phyloP scores from a whole-genome alignment of 2,113 vertebrate species.

The Stigmatopora argus region DNA sequence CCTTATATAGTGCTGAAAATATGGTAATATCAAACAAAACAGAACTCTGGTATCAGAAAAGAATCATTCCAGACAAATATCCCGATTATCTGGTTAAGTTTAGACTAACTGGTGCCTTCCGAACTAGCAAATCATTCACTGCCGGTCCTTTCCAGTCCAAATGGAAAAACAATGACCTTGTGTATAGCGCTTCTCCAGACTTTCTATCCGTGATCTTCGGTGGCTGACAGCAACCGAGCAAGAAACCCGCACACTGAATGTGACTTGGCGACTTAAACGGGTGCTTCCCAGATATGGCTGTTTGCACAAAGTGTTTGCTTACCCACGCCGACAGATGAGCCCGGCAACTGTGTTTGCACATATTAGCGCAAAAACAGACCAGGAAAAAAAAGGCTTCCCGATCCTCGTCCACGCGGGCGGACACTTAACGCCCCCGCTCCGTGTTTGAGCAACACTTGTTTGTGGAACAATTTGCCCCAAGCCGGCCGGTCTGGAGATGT shows the following conservation, averaged over 20 bases:
- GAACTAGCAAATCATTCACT: too few relatives aligned
- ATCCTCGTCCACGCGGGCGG: slow-evolving; percentile 4
- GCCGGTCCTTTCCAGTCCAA: too few relatives aligned
- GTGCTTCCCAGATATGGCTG: slow-evolving; percentile 37
- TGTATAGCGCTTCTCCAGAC: background rate
- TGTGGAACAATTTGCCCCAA: background rate
- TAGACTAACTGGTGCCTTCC: too few relatives aligned
- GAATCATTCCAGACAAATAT: too few relatives aligned
- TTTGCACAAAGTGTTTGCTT: slow-evolving; percentile 49
- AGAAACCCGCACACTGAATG: slow-evolving; percentile 39
- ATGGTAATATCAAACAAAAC: too few relatives aligned
- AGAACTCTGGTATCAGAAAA: too few relatives aligned
- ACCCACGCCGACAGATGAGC: slow-evolving; percentile 37
- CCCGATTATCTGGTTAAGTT: too few relatives aligned
- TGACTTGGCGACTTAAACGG: slow-evolving; percentile 33
- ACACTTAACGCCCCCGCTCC: slow-evolving; percentile 9
- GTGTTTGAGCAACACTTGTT: slow-evolving; percentile 2
- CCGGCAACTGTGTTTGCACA: slow-evolving; percentile 44
- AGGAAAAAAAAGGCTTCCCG: slow-evolving; percentile 14
- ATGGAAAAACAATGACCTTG: slow-evolving; percentile 2
- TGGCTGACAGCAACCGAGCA: slow-evolving; percentile 15
- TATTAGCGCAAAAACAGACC: slow-evolving; percentile 29
- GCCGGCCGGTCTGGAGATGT: background rate
- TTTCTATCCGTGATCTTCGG: slow-evolving; percentile 5
- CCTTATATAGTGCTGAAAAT: too few relatives aligned